These are phyloP conservation scores for Sinopyrophorus schimmeli DNA, from an alignment of 2,888 invertebrate species.

Conservation along the genomic window DNA sequence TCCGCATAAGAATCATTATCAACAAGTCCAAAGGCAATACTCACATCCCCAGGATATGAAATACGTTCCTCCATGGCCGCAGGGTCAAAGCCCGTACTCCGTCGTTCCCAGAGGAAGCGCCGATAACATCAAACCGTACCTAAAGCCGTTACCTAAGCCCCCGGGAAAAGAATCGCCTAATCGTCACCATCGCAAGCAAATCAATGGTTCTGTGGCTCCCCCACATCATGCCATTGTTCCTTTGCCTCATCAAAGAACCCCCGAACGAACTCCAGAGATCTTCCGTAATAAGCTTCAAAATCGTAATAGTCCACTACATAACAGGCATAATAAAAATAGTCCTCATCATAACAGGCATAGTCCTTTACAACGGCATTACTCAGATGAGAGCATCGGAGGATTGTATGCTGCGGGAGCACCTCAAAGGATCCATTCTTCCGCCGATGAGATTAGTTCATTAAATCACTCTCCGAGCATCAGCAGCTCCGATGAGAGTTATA, in stretches of 20 bases:
- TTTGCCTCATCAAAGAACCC: conserved; percentile 42
- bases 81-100: conserved; percentile 57
- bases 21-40: conserved; percentile 35
- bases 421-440: conserved; percentile 74
- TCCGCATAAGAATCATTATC: conserved; percentile 56
- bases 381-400: conserved; percentile 66
- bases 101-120: conserved; percentile 35
- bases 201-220: conserved; percentile 38
- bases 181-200: conserved; percentile 46
- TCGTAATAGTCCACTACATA: conserved; percentile 45
- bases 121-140: conserved; percentile 56
- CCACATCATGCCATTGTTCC: conserved; percentile 43
- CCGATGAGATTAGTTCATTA: conserved; percentile 79
- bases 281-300: conserved; percentile 49
- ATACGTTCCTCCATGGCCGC: conserved; percentile 67
- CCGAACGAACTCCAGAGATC: conserved; percentile 47
- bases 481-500: conserved; percentile 84
- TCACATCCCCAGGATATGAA: conserved; percentile 49
- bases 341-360: conserved; percentile 51
- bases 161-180: conserved; percentile 57
- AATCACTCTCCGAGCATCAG: conserved; percentile 82
- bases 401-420: conserved; percentile 50
- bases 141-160: conserved; percentile 63
- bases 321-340: conserved; percentile 45
- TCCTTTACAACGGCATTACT: conserved; percentile 66